phyloP scores from a whole-genome alignment of 2,797 vertebrate genomes.

The Hoplostethus atlanticus region DNA sequence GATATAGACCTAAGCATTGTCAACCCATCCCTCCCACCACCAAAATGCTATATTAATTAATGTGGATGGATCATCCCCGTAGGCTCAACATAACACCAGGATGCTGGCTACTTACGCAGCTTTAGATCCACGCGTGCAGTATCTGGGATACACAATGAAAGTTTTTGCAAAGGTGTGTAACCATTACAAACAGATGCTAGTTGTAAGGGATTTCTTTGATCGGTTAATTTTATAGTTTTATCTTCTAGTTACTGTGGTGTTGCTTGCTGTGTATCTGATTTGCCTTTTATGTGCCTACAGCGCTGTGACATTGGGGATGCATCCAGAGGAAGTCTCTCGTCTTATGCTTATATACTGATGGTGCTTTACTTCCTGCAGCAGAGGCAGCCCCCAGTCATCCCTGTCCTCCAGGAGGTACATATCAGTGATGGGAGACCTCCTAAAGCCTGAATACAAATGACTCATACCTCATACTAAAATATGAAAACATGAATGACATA shows the following conservation, averaged over 20 bases:
- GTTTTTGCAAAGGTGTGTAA: constrained; percentile 95
- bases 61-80: constrained; percentile 35
- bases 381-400: constrained; percentile 95
- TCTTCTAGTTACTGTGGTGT: constrained; percentile 1
- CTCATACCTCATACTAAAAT: neutral
- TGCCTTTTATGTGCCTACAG: constrained; percentile 74
- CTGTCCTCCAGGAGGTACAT: constrained; percentile 96
- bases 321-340: constrained; percentile 97
- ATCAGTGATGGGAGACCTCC: neutral
- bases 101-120: constrained; percentile 97
- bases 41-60: neutral
- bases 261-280: constrained; percentile 1
- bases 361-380: constrained; percentile 99
- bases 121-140: constrained; percentile 95
- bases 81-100: constrained; percentile 98
- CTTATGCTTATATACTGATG: constrained; percentile 99
- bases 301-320: constrained; percentile 99
- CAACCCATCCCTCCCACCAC: too few species aligned
- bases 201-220: neutral
- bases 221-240: neutral
- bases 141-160: constrained; percentile 98
- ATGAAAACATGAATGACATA: neutral
- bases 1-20: too few species aligned
- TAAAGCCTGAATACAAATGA: neutral
- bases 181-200: neutral